These are phyloP conservation scores for Cololabis saira DNA, from an alignment of 2,113 vertebrate species.

Conservation along the genomic window DNA sequence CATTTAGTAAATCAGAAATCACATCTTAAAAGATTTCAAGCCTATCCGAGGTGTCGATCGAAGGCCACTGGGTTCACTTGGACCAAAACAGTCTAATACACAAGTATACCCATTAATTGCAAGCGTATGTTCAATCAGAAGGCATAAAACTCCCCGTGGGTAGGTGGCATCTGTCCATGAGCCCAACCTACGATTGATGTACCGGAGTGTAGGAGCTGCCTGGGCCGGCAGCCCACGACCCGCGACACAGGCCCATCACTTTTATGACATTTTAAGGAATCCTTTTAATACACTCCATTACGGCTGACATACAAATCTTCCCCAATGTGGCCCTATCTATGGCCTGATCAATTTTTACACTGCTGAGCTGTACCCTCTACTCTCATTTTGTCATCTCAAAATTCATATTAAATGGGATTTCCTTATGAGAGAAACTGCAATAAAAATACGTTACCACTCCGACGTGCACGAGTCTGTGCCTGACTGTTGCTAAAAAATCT, in stretches of 20 bases:
- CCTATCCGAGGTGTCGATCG: conserved; percentile 56
- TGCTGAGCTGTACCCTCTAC: conserved; percentile 95
- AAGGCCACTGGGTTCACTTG: conserved; percentile 55
- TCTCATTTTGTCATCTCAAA: conserved; percentile 97
- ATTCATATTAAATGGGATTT: conserved; percentile 97
- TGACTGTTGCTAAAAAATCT: conserved; percentile 91
- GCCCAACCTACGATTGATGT: conserved; percentile 78
- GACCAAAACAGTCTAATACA: conserved; percentile 74
- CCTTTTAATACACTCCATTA: conserved; percentile 99
- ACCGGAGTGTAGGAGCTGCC: conserved; percentile 44
- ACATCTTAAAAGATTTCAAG: conserved; percentile 56
- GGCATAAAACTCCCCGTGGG: conserved; percentile 75
- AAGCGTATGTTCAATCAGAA: conserved; percentile 78
- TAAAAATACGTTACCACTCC: conserved; percentile 92
- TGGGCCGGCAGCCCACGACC: conserved; percentile 49
- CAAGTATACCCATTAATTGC: conserved; percentile 77
- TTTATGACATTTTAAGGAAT: conserved; percentile 94
- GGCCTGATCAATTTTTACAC: conserved; percentile 99
- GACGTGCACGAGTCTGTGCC: conserved; percentile 87
- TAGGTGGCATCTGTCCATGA: conserved; percentile 77
- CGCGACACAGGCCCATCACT: conserved; percentile 75
- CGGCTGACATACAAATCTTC: conserved; percentile 99
- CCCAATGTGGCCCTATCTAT: conserved; percentile 91
- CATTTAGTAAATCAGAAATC: conserved; percentile 59
- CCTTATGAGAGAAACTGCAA: conserved; percentile 92